These are phyloP conservation scores for Thereva unica DNA, from an alignment of 2,888 invertebrate species.

Conservation along the genomic window DNA sequence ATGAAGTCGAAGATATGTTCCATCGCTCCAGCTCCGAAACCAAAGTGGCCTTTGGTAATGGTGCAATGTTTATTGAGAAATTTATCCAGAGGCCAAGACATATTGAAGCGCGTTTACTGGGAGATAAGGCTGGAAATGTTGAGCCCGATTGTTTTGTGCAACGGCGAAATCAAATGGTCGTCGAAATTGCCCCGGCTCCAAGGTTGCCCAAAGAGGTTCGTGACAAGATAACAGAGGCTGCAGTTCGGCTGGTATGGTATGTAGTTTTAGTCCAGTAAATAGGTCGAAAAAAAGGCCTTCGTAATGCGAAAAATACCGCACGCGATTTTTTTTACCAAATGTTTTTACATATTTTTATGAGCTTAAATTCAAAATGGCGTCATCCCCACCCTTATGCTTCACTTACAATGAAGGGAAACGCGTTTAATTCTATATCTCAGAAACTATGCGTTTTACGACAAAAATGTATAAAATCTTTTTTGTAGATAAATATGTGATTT, in stretches of 20 bases:
- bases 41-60: slow-evolving; percentile 94
- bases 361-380: no score
- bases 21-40: slow-evolving; percentile 95
- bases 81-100: slow-evolving; percentile 98
- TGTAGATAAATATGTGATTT: no score
- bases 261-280: no score
- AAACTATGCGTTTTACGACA: no score
- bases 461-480: no score
- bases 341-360: no score
- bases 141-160: slow-evolving; percentile 99
- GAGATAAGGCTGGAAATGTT: slow-evolving; percentile 94
- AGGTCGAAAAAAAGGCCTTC: no score
- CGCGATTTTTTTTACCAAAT: no score
- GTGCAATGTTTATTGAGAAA: slow-evolving; percentile 97
- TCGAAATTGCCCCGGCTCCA: slow-evolving; percentile 98
- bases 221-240: slow-evolving; percentile 86
- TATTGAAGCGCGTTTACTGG: slow-evolving; percentile 79
- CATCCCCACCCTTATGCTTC: no score
- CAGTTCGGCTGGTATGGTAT: slow-evolving; percentile 83
- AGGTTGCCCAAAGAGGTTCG: slow-evolving; percentile 75
- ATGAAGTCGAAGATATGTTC: slow-evolving; percentile 89
- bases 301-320: no score
- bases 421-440: no score
- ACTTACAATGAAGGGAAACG: no score
- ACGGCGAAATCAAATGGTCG: slow-evolving; percentile 96